Evolutionary conservation across 2,888 invertebrate species (phyloP).

Genomic region (Megalurothrips usitatus): DNA sequence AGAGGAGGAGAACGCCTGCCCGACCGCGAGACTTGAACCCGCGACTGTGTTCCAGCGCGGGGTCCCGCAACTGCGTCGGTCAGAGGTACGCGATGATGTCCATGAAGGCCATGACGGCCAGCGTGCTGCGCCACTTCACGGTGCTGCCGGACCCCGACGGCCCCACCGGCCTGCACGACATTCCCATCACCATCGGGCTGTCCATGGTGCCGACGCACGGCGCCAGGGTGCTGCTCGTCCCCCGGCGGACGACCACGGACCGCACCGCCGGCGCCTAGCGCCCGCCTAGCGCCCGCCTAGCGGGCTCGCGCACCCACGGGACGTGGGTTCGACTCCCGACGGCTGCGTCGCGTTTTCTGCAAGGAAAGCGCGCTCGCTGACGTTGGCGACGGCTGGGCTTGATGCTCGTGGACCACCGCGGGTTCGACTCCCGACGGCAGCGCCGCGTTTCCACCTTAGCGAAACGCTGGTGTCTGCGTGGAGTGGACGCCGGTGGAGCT

Average conservation of each 20-base stretch:
- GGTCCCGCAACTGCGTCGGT: not conserved
- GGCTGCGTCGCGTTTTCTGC: too few species aligned
- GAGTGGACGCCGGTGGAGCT: too few species aligned
- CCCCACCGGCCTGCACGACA: not conserved
- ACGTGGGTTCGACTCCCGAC: too few species aligned
- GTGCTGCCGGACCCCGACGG: slow-evolving; percentile 6
- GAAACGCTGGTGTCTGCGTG: too few species aligned
- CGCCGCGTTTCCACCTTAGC: too few species aligned
- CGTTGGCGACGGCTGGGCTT: too few species aligned
- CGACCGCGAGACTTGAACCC: too few species aligned
- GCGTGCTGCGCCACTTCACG: not conserved
- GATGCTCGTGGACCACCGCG: too few species aligned
- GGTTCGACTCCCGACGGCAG: too few species aligned
- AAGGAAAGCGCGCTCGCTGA: too few species aligned
- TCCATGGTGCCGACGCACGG: not conserved
- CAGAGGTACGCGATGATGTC: slow-evolving; percentile 6
- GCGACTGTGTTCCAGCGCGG: not conserved
- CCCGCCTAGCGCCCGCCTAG: too few species aligned
- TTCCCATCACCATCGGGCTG: not conserved
- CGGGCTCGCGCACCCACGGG: too few species aligned
- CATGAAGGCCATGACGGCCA: not conserved
- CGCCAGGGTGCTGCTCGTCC: not conserved
- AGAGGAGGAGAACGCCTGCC: not conserved
- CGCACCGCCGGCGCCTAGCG: not conserved
- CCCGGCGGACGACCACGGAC: not conserved